Evolutionary conservation across 2,113 vertebrate species (phyloP), one percentile per base, ranked within the genome.

Genomic region (Elanoides forficatus): DNA sequence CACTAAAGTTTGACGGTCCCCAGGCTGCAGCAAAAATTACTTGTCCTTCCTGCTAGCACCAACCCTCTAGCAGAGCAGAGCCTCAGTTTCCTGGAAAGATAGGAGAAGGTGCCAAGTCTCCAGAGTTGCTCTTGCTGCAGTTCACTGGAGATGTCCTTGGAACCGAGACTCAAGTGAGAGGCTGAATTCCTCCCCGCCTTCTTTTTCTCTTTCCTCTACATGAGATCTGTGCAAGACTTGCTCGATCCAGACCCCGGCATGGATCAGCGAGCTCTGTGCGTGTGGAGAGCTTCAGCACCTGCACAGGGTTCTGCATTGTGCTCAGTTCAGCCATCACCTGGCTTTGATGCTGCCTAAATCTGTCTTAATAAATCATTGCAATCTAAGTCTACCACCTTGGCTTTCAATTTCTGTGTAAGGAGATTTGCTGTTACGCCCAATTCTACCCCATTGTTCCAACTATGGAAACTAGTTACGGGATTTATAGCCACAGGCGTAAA

Each of bases 231-330:
- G 52, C 52, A 71, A 43, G 40, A 55, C 16, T 32, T 73, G 60
- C 53, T 80, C 2, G 0, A 10, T 68, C 55, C 62, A 48, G 45
- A 63, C 7, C 42, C 42, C 1, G 1, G 15, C 18, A 68, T 0
- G 1, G 18, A 40, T 18, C 25, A 43, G n/a, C 0, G 3, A 82
- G 58, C 13, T 91, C 40, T 58, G 29, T 36, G 17, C 2, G 0
- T 18, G n/a, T 14, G 38, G 29, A 53, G 68, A 65, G 18, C 71
- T 72, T 81, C 70, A 76, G 34, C 56, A 76, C 15, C 63, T 86
- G 75, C 62, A 40, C 1, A 2, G 13, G 13, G n/a, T 59, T 82
- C 71, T 91, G 78, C 26, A 15, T 5, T 48, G 26, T 1, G 2
- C 52, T 59, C 38, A 11, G 70, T 78, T 91, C 58, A 29, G 9